Conservation (phyloP, 2,113 vertebrate genomes). For the Camelus dromedarius region DNA sequence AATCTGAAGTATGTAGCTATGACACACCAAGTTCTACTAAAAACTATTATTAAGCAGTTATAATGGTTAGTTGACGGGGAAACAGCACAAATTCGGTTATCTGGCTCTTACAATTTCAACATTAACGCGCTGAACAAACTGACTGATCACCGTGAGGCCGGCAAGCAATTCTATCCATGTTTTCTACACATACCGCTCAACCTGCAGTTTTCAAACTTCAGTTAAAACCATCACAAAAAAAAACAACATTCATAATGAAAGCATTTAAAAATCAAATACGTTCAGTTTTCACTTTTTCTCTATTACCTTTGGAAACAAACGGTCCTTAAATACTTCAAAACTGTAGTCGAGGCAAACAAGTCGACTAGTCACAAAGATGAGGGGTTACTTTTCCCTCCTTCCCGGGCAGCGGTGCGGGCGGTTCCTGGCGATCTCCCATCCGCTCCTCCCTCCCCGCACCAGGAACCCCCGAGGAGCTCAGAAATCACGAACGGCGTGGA, state of each 20-base stretch:
- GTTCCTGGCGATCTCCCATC: not conserved
- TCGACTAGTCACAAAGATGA: conserved; percentile 59
- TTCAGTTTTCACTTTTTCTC: conserved; percentile 51
- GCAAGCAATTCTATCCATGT: not conserved
- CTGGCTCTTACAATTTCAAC: not conserved
- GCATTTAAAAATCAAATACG: not conserved
- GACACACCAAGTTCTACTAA: not conserved
- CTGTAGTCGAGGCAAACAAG: conserved; percentile 47
- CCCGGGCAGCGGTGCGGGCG: not conserved
- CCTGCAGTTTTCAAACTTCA: conserved; percentile 58
- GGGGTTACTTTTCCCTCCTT: conserved; percentile 52
- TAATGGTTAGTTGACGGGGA: not conserved
- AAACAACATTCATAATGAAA: conserved; percentile 2
- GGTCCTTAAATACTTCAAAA: conserved; percentile 72
- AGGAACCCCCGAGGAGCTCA: not conserved
- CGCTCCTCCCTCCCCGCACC: conserved; percentile 49
- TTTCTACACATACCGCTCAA: not conserved
- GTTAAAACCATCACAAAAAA: conserved; percentile 5
- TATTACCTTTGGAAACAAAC: conserved; percentile 83
- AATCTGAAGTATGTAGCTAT: not conserved
- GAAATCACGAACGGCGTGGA: not conserved
- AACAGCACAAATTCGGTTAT: not conserved
- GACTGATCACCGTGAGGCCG: not conserved
- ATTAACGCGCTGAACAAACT: not conserved
- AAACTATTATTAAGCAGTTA: not conserved